Evolutionary conservation across 2,797 vertebrate genomes (phyloP).

Genomic region (Sebastes glaucus): DNA sequence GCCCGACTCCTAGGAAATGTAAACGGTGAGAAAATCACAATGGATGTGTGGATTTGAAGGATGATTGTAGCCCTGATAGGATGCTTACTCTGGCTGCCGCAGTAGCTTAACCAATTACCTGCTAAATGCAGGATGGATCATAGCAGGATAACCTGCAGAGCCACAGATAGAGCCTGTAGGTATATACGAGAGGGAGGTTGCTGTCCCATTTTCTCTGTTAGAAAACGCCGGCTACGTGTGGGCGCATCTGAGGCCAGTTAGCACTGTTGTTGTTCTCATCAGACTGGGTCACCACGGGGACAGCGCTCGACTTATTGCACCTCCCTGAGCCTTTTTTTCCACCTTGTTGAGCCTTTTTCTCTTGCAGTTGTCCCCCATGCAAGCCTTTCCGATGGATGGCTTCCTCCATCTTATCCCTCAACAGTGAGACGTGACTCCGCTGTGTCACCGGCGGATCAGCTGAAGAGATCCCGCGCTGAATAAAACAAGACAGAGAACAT

Average conservation of each 20-base stretch:
- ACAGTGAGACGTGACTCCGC: constrained; percentile 58
- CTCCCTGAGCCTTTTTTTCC: constrained; percentile 17
- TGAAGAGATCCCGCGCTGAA: constrained; percentile 48
- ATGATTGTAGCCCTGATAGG: constrained; percentile 28
- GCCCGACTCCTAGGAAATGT: constrained; percentile 5
- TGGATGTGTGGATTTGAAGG: constrained; percentile 15
- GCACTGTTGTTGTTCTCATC: constrained; percentile 35
- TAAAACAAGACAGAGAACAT: constrained; percentile 60
- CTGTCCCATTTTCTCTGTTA: constrained; percentile 34
- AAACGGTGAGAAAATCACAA: constrained; percentile 16
- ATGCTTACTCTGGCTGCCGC: constrained; percentile 14
- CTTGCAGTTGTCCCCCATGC: constrained; percentile 14
- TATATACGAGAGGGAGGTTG: constrained; percentile 4
- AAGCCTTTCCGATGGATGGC: constrained; percentile 24
- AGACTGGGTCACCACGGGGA: constrained; percentile 44
- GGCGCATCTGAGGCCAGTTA: constrained; percentile 49
- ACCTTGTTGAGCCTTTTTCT: constrained; percentile 12
- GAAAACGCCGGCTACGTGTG: constrained; percentile 32
- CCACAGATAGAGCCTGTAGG: constrained; percentile 28
- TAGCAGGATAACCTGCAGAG: constrained; percentile 38
- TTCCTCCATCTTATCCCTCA: constrained; percentile 46
- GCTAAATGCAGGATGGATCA: constrained; percentile 39
- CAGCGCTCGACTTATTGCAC: constrained; percentile 21
- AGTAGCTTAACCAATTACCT: constrained; percentile 57
- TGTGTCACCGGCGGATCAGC: constrained; percentile 52